Percentiles rank a stretch among this genome's conserved stretches.
phyloP scores from a whole-genome alignment of 2,797 vertebrate species.

The Phalanger gymnotis region DNA sequence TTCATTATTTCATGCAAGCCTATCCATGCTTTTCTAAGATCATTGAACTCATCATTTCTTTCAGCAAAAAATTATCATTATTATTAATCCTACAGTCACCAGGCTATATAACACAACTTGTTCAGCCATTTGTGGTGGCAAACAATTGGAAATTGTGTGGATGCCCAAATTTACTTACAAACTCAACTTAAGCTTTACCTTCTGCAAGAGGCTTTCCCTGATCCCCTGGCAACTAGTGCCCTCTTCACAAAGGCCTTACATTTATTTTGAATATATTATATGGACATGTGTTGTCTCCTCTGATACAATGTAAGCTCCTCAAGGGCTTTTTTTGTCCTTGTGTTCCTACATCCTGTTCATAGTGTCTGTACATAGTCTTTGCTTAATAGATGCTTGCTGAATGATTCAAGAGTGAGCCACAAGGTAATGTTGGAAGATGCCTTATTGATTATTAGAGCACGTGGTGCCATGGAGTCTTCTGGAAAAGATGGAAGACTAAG shows the following conservation, averaged over 20 bases:
- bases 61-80: not conserved
- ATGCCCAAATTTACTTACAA: not conserved
- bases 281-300: not conserved
- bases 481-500: conserved; percentile 11
- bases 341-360: not conserved
- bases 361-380: not conserved
- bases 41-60: not conserved
- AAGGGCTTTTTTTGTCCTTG: not conserved
- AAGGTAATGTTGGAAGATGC: not conserved
- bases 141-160: not conserved
- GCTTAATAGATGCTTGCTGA: not conserved
- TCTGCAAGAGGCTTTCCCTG: not conserved
- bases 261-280: not conserved
- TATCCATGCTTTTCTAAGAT: not conserved
- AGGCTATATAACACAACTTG: not conserved
- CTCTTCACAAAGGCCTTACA: not conserved
- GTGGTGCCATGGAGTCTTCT: conserved; percentile 16
- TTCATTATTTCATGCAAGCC: not conserved
- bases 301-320: not conserved
- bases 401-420: not conserved
- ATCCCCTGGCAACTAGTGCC: not conserved
- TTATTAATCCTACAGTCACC: not conserved
- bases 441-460: conserved; percentile 38
- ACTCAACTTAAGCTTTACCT: not conserved
- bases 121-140: not conserved